Evolutionary conservation across 2,797 vertebrate genomes (phyloP), one percentile per base, ranked within the genome.

Genomic region (Lepus townsendii): DNA sequence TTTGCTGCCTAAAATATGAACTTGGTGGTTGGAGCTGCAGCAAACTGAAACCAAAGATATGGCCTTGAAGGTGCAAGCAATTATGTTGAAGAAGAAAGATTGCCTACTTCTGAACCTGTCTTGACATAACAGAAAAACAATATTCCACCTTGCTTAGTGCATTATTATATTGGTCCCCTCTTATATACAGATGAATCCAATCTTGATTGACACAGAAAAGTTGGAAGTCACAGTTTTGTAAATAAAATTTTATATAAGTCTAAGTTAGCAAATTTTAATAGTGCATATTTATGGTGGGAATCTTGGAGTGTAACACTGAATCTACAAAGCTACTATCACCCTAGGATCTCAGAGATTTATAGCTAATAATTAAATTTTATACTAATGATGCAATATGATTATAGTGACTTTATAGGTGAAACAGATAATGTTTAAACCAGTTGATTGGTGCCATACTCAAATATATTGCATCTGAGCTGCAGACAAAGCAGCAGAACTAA

Each of bases 361-460:
- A 96, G 68, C 78, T 91, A 90, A 85, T 96, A 95, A 97, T 97
- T 96, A 95, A 96, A 83, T 93, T 94, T 94, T 97, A 96, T 88
- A 52, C 27, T 71, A 30, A 62, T 76, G 65, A 93, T 94, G 66
- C 54, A 95, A 88, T 95, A 62, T 62, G 87, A 96, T 75, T 86
- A 66, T 38, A 90, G 42, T 17, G n/a, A 87, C 69, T 91, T 96
- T 79, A 95, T 80, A 91, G 87, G 75, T 84, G 83, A 90, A 90
- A 85, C 69, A 86, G 75, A 52, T 77, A 60, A 52, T 90, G 88
- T 85, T 92, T 91, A 97, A 94, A 30, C 32, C 73, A 60, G 66
- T 76, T 91, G 76, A 69, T 87, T 65, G 80, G 71, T 77, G 38
- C n/a, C 77, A 83, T 73, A 17, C 77, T 80, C 78, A 93, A 93